These are phyloP conservation scores for Lingula anatina DNA, from an alignment of 2,888 invertebrate genomes.

Conservation along the genomic window DNA sequence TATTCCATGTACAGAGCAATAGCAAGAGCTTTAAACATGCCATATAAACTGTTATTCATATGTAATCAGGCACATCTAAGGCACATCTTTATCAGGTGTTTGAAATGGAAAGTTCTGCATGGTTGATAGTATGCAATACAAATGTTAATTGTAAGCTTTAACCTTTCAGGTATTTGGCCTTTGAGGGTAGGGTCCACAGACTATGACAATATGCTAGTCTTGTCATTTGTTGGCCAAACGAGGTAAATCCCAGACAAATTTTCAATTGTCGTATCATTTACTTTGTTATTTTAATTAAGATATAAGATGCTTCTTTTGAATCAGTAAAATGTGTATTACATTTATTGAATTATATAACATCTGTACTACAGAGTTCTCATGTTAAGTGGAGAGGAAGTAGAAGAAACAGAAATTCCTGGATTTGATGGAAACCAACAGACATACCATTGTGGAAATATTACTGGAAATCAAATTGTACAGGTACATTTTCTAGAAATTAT, in stretches of 20 bases:
- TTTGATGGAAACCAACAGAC: constrained; percentile 90
- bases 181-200: constrained; percentile 64
- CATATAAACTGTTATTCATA: too few relatives aligned
- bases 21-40: too few relatives aligned
- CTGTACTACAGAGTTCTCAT: constrained; percentile 66
- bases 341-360: too few relatives aligned
- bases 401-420: constrained; percentile 90
- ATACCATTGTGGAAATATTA: constrained; percentile 88
- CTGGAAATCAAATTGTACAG: constrained; percentile 73
- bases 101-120: too few relatives aligned
- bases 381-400: constrained; percentile 91
- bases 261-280: background rate
- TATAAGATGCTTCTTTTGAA: too few relatives aligned
- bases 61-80: too few relatives aligned
- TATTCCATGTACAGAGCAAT: too few relatives aligned
- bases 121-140: too few relatives aligned
- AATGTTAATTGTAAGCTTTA: too few relatives aligned
- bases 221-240: constrained; percentile 96
- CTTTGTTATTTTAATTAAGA: background rate
- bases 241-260: constrained; percentile 54
- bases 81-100: too few relatives aligned
- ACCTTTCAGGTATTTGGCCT: constrained; percentile 83
- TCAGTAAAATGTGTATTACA: too few relatives aligned
- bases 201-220: constrained; percentile 81
- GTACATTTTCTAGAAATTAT: constrained; percentile 33